Base-by-base conservation (phyloP, 2,797 vertebrate genomes). In the Cyclura pinguis region DNA sequence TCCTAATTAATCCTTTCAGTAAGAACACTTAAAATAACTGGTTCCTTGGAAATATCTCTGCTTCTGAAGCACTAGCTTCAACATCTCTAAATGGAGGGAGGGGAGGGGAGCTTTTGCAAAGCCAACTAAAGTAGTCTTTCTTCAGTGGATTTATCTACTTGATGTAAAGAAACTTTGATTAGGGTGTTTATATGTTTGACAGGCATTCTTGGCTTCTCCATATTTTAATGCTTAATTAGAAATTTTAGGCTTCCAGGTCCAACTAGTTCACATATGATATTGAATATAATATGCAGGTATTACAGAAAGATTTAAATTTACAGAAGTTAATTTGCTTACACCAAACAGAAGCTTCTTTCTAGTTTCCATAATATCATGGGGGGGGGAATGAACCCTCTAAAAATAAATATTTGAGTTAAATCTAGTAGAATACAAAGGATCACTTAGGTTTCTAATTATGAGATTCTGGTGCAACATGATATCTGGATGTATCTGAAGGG, bases 291-390 rank as follows among this genome's bases (percentile, higher is more conserved):
- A 57, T 59, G 6, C 32, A 29, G 52, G 24, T 42, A 29, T 22
- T n/a, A 32, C 84, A 73, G 57, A 72, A 22, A 16, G 8, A 50
- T 85, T 74, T 74, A 55, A 32, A 32, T 69, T 69, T 32, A 12
- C 10, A 69, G 32, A 32, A 32, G 29, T 74, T 18, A 73, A 50
- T 85, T 18, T 24, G 27, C 1, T 12, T 86, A 32, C 9, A 62
- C 69, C 62, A 0, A 76, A 16, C 27, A n/a, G 85, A 59, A 35
- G n/a, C 50, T 64, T 78, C 82, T 14, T 18, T 72, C 64, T 62
- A 1, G 47, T 24, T 38, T 88, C 73, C 2, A 1, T 0, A 69
- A 0, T 1, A 0, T 35, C 80, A 0, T 0, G 80, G 57, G 72
- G 50, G 57, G 72, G 50, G 4, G 10, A 29, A 69, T 6, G 42